Percentiles rank a stretch among this genome's conserved stretches.
phyloP scores from a whole-genome alignment of 2,888 invertebrate species.

The Conops quadrifasciatus region DNA sequence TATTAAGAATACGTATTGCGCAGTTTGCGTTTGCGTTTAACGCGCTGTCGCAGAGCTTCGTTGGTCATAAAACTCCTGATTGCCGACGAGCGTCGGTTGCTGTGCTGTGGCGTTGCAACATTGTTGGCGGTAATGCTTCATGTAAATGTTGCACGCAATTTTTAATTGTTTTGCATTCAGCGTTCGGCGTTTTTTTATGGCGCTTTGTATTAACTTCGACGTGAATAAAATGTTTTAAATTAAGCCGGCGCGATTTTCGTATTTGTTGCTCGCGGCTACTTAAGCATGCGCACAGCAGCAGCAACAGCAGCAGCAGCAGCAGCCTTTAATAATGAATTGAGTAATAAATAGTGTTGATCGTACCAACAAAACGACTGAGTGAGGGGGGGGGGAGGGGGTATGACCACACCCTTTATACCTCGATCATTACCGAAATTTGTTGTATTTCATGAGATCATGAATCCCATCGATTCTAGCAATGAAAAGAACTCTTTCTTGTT shows the following conservation, averaged over 20 bases:
- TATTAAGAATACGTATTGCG: too few species aligned
- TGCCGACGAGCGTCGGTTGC: too few species aligned
- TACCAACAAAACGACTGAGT: background rate
- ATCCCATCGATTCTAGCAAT: too few species aligned
- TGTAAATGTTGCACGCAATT: background rate
- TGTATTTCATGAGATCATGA: too few species aligned
- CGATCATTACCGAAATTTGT: too few species aligned
- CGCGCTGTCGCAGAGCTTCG: too few species aligned
- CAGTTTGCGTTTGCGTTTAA: too few species aligned
- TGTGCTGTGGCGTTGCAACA: too few species aligned
- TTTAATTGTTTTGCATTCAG: background rate
- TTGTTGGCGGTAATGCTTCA: too few species aligned
- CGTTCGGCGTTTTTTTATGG: background rate
- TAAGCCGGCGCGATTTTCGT: constrained; percentile 17
- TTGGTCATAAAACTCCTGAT: too few species aligned
- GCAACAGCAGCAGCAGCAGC: background rate
- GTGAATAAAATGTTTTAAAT: constrained; percentile 19
- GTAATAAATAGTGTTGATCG: constrained; percentile 7
- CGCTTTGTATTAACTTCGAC: background rate
- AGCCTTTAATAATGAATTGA: background rate
- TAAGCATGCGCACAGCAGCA: constrained; percentile 12
- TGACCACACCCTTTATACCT: too few species aligned
- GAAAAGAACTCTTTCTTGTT: too few species aligned
- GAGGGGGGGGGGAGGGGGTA: background rate
- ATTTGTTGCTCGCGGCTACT: constrained; percentile 15